These are phyloP conservation scores for Calosoma granatense DNA, from an alignment of 1,140 invertebrate species.

Conservation along the genomic window DNA sequence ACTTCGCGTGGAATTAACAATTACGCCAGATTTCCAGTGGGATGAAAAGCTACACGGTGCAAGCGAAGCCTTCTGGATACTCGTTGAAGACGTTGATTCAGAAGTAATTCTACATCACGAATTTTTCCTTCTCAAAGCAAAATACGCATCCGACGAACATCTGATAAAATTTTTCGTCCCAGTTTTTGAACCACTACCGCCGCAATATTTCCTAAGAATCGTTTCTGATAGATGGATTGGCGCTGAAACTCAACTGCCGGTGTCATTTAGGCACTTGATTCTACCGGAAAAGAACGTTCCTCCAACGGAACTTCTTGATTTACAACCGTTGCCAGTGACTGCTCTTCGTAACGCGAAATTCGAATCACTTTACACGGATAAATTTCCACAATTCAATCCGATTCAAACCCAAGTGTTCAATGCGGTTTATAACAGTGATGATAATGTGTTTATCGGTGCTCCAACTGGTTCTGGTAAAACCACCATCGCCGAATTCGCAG, in stretches of 20 bases:
- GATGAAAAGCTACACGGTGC: slow-evolving; percentile 94
- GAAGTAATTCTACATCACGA: slow-evolving; percentile 96
- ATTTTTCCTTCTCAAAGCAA: slow-evolving; percentile 92
- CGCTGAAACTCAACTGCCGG: slow-evolving; percentile 91
- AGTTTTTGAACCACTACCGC: slow-evolving; percentile 95
- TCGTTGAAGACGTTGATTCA: slow-evolving; percentile 97
- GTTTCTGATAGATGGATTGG: slow-evolving; percentile 78
- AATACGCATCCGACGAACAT: slow-evolving; percentile 92
- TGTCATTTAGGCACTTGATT: slow-evolving; percentile 95
- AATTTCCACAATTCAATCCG: slow-evolving; percentile 93
- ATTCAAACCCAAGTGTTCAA: slow-evolving; percentile 99
- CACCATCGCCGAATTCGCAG: slow-evolving; percentile 93
- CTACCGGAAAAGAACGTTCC: slow-evolving; percentile 97
- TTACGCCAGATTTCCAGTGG: slow-evolving; percentile 99
- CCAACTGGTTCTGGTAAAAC: slow-evolving; percentile 97
- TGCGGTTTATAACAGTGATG: slow-evolving; percentile 96
- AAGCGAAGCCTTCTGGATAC: slow-evolving; percentile 97
- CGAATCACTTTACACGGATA: slow-evolving; percentile 75
- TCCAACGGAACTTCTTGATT: slow-evolving; percentile 94
- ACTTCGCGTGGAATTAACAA: slow-evolving; percentile 88
- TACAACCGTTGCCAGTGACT: slow-evolving; percentile 88
- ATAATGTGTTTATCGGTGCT: slow-evolving; percentile 97
- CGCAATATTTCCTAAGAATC: slow-evolving; percentile 91
- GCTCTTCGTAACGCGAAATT: slow-evolving; percentile 75
- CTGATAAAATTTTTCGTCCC: slow-evolving; percentile 97